Evolutionary conservation across 2,113 vertebrate species (phyloP).

Genomic region (Anhinga anhinga): DNA sequence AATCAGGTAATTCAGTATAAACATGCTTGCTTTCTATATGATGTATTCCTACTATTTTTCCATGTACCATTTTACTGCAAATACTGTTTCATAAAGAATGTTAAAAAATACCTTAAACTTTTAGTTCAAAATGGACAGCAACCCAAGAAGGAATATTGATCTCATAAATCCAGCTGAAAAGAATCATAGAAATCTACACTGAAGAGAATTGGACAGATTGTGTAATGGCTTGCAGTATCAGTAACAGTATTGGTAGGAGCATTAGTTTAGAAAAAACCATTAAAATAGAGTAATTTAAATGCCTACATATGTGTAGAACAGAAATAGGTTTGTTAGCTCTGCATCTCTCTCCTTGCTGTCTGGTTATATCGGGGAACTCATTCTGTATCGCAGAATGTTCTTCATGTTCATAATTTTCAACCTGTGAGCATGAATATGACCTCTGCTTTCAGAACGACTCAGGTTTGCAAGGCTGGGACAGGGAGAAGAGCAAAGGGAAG

Average conservation of each 20-base stretch:
- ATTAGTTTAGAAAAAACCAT: not conserved
- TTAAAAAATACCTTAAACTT: not conserved
- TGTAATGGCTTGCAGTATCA: not conserved
- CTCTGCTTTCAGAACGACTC: not conserved
- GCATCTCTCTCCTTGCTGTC: not conserved
- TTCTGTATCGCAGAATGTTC: not conserved
- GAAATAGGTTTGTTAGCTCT: not conserved
- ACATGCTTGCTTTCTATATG: not conserved
- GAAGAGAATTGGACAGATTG: not conserved
- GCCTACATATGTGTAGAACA: not conserved
- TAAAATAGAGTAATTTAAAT: not conserved
- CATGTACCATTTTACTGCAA: not conserved
- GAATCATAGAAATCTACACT: not conserved
- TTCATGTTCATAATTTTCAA: not conserved
- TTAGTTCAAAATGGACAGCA: not conserved
- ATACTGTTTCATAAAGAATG: not conserved
- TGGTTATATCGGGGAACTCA: not conserved
- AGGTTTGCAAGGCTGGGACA: rapidly evolving
- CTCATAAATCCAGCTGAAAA: not conserved
- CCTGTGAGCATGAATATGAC: not conserved
- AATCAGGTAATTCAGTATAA: not conserved
- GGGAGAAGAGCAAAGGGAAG: not conserved
- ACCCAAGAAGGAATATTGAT: not conserved
- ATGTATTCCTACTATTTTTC: not conserved
- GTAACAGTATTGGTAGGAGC: not conserved